Conservation (phyloP, 92 coral and sea anemone genomes). For the Palythoa grandis region DNA sequence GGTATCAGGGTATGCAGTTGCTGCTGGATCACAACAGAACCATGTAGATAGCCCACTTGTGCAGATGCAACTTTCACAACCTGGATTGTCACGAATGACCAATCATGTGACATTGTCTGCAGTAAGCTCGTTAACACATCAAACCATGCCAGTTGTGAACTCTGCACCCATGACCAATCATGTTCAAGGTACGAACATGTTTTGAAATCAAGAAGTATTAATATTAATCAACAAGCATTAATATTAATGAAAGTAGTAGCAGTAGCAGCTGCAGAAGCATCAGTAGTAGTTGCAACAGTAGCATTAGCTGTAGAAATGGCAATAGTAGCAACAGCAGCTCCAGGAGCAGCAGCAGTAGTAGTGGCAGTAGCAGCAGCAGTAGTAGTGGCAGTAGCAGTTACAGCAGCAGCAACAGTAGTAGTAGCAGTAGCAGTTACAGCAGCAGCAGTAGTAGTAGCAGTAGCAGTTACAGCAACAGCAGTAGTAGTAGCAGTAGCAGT, state of each 20-base stretch:
- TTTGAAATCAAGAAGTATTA: not conserved
- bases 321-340: not conserved
- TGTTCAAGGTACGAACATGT: conserved; percentile 21
- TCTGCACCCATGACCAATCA: conserved; percentile 43
- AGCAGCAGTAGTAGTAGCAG: not conserved
- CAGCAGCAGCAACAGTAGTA: not conserved
- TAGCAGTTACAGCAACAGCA: not conserved
- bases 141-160: conserved; percentile 44
- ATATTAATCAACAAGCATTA: not conserved
- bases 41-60: conserved; percentile 69
- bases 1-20: conserved; percentile 96
- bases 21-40: conserved; percentile 88
- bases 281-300: not conserved
- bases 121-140: conserved; percentile 49
- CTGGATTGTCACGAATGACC: conserved; percentile 62
- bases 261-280: not conserved
- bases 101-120: conserved; percentile 70
- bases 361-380: not conserved
- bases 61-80: conserved; percentile 60
- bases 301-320: not conserved
- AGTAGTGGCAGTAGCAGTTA: not conserved
- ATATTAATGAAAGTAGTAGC: too few relatives aligned
- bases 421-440: not conserved
- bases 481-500: not conserved
- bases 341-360: not conserved